Conservation (phyloP, 2,113 vertebrate genomes). For the Hippopotamus amphibius region DNA sequence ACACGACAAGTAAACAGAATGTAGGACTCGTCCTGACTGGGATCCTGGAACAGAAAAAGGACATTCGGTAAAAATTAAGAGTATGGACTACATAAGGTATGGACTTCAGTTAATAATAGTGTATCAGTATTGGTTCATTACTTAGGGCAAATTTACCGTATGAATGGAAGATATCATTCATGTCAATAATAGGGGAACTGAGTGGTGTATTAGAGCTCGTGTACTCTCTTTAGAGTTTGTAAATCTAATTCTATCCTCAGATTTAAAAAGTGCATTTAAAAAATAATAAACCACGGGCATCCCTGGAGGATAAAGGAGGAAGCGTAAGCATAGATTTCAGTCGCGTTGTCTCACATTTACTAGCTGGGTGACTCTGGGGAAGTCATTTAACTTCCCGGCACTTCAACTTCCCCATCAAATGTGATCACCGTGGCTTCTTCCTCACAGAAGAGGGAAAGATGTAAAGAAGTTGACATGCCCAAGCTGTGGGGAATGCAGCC, state of each 20-base stretch:
- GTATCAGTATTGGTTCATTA: not conserved
- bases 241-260: not conserved
- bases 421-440: not conserved
- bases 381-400: not conserved
- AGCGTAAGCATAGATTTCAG: not conserved
- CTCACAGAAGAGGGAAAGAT: rapidly evolving
- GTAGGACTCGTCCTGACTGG: not conserved
- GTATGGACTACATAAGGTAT: not conserved
- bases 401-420: not conserved
- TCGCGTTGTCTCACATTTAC: not conserved
- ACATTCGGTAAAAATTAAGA: not conserved
- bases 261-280: not conserved
- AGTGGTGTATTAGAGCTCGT: not conserved
- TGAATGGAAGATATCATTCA: not conserved
- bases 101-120: not conserved
- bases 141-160: not conserved
- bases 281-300: not conserved
- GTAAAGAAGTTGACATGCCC: rapidly evolving
- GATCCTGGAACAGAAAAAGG: not conserved
- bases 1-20: not conserved
- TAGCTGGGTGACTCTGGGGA: not conserved
- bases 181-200: not conserved
- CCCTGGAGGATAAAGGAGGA: not conserved
- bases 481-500: rapidly evolving
- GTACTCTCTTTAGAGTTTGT: not conserved